phyloP scores from a whole-genome alignment of 1,140 invertebrate genomes.

The Meloidogyne exigua region DNA sequence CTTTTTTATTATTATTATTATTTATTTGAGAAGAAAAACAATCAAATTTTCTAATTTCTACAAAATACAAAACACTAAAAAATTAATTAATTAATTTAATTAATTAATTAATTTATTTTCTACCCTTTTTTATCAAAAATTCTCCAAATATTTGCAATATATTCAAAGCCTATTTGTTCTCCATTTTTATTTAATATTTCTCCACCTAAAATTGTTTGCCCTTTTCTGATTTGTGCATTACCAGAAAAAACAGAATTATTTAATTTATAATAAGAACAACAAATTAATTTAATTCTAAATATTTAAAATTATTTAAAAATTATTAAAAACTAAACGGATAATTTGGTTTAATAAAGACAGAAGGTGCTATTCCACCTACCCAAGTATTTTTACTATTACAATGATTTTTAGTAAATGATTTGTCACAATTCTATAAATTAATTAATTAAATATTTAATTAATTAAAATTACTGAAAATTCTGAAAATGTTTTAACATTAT shows the following conservation, averaged over 20 bases:
- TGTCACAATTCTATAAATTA: background rate
- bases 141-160: background rate
- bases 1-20: background rate
- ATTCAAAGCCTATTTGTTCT: background rate
- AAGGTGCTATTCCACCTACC: background rate
- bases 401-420: background rate
- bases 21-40: background rate
- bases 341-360: background rate
- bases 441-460: background rate
- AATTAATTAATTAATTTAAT: background rate
- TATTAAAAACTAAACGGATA: background rate
- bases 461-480: background rate
- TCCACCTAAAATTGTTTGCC: background rate
- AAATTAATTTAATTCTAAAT: slow-evolving; percentile 3
- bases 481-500: background rate
- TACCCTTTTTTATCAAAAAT: slow-evolving; percentile 4
- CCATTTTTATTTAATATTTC: slow-evolving; percentile 2
- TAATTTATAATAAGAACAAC: background rate
- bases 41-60: slow-evolving; percentile 7
- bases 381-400: background rate
- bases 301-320: background rate
- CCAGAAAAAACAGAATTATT: slow-evolving; percentile 1
- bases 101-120: background rate
- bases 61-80: background rate
- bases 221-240: background rate